phyloP scores from a whole-genome alignment of 2,888 invertebrate genomes.

The Crossocerus cetratus region DNA sequence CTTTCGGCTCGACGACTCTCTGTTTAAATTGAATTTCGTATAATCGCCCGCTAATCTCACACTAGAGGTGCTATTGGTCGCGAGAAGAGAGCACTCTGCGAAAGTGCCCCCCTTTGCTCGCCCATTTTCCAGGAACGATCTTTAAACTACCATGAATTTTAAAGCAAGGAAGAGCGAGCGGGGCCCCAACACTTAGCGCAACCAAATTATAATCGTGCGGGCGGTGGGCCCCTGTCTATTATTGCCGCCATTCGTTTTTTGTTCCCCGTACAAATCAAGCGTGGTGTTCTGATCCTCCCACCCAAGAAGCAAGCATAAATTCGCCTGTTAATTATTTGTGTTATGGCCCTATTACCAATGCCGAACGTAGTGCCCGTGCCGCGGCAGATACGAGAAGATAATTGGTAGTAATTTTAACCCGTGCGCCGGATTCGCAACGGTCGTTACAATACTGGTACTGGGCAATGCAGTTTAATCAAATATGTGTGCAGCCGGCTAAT shows the following conservation, averaged over 20 bases:
- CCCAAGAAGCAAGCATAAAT: background rate
- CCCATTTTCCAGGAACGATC: too few species aligned
- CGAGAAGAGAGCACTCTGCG: too few species aligned
- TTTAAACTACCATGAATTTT: too few species aligned
- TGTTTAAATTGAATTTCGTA: slow-evolving; percentile 31
- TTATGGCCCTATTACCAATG: slow-evolving; percentile 18
- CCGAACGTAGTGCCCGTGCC: slow-evolving; percentile 8
- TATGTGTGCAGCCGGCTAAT: slow-evolving; percentile 50
- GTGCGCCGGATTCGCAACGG: slow-evolving; percentile 34
- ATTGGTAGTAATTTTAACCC: slow-evolving; percentile 48
- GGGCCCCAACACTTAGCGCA: too few species aligned
- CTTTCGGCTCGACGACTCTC: slow-evolving; percentile 12
- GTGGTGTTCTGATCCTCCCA: background rate
- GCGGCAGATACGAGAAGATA: slow-evolving; percentile 15
- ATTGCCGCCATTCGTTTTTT: too few species aligned
- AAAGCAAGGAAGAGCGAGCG: too few species aligned
- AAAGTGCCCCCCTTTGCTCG: too few species aligned
- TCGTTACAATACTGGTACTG: slow-evolving; percentile 42
- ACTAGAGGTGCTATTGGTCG: too few species aligned
- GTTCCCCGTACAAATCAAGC: too few species aligned
- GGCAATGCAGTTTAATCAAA: slow-evolving; percentile 48
- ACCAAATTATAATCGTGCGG: too few species aligned
- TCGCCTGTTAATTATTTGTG: slow-evolving; percentile 12
- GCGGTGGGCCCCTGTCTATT: too few species aligned
- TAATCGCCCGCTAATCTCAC: slow-evolving; percentile 12